phyloP scores from a whole-genome alignment of 2,113 vertebrate species.

The Rhabdomys dilectus region DNA sequence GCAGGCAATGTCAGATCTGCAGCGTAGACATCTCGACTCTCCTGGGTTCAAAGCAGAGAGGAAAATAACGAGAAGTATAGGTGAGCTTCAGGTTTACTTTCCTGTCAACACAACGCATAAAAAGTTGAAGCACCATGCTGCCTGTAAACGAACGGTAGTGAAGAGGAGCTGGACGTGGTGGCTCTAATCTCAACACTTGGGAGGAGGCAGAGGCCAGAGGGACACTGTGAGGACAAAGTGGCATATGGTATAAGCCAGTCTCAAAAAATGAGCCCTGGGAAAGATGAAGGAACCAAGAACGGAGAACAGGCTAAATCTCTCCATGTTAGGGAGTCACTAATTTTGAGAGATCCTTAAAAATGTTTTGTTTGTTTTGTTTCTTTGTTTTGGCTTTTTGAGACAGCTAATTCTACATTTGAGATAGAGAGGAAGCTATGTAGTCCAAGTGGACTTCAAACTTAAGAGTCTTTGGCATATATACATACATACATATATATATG shows the following conservation, averaged over 20 bases:
- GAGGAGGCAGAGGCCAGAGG: not conserved
- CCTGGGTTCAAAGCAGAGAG: not conserved
- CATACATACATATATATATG: no score
- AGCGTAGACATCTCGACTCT: not conserved
- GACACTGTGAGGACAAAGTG: not conserved
- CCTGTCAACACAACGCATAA: not conserved
- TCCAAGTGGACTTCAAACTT: not conserved
- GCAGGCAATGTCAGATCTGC: not conserved
- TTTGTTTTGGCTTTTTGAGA: not conserved
- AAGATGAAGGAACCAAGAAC: fast-evolving
- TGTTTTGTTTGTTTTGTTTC: not conserved
- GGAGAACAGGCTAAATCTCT: not conserved
- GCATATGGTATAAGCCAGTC: not conserved
- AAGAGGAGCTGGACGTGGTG: not conserved
- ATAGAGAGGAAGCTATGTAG: not conserved
- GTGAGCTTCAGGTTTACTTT: not conserved
- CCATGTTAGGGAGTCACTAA: not conserved
- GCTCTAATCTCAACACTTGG: not conserved
- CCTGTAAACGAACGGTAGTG: not conserved
- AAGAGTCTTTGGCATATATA: not conserved
- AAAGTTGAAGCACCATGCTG: not conserved
- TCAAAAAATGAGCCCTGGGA: not conserved
- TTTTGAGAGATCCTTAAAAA: not conserved
- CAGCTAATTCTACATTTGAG: not conserved
- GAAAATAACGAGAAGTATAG: not conserved